Base-by-base conservation (phyloP, 2,888 invertebrate species). In the Augiades crinisus region DNA sequence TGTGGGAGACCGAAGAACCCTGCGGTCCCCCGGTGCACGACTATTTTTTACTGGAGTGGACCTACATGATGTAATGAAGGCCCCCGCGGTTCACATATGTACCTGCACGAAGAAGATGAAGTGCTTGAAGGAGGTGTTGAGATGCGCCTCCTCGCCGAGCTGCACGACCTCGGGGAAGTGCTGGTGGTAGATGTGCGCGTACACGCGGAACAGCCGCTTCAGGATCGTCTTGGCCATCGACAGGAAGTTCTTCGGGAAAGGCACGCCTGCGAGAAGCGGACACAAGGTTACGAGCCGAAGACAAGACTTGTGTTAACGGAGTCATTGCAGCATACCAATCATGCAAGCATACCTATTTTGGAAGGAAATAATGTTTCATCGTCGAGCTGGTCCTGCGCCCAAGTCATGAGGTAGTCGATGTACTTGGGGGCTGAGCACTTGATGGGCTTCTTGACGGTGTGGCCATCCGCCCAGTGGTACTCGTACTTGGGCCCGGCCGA, bases 401-500 rank as follows among this genome's bases (percentile, higher is more conserved):
- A 99, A 14, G 99, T 98, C 98, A 99, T 98, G 63, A 99, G 92
- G 90, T 98, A 99, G 89, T 99, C 99, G 67, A 99, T 99, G 86
- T 99, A 99, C 86, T 98, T 98, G 45, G 99, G 99, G 47, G 99
- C 99, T 40, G 98, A 99, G 90, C 98, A 99, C 90, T 99, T 99
- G 70, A 99, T 99, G 34, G 99, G 99, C 80, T 99, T 99, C 84
- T 99, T 98, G 17, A 99, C 98, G 0, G 98, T 98, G 72, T 97
- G 96, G 0, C 99, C 99, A 86, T 99, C 99, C 0, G 99, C 99
- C 99, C 99, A 99, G 86, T 99, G 99, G 88, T 99, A 99, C 89
- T 99, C 99, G 78, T 99, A 99, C 89, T 99, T 98, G 59, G 99
- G 98, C 34, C 99, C 99, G 8, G 99, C 99, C 6, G 98, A 98